Base-by-base conservation (phyloP, 2,113 vertebrate genomes). In the Chunga burmeisteri region DNA sequence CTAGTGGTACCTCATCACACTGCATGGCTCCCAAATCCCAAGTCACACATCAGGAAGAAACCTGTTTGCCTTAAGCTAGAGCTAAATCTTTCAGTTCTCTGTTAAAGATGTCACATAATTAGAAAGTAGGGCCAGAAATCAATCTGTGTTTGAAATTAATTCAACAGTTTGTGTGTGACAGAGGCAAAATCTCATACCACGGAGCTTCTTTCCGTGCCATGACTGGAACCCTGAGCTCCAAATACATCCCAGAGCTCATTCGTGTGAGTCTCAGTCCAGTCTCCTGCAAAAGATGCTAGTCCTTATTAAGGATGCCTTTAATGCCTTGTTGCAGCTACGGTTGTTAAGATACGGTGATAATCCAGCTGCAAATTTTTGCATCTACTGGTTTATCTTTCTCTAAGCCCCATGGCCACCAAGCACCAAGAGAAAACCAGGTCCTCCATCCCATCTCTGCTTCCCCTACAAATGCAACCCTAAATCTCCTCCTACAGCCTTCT, bases 161-260 rank as follows among this genome's bases (percentile, higher is more conserved):
- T 30, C 26, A 75, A 30, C 8, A 36, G 13, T 6, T 59, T 30
- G 11, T 47, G 7, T 40, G 56, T 75, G n/a, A 15, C 16, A 68
- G 44, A 80, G 71, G 26, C 5, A 85, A 90, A 49, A 65, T 42
- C 34, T 55, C 11, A 1, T 36, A 34, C 10, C 40, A 19, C 0
- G 0, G 52, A 38, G 7, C 26, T 90, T 67, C 13, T 2, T 7
- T 67, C 11, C 65, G 27, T 7, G 1, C 14, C 0, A 0, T n/a
- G 29, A n/a, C 30, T 38, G 14, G 13, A 79, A 30, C 14, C 7
- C 13, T 34, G 16, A 49, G 10, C 40, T 40, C 26, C 20, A 74
- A 59, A 79, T 20, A 46, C 1, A 7, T 23, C 32, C 20, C 21
- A 22, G 44, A 68, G 17, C 14, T 74, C 7, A 3, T 47, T 11